Base-by-base conservation (phyloP, 2,113 vertebrate genomes). In the Dicaeum eximium region DNA sequence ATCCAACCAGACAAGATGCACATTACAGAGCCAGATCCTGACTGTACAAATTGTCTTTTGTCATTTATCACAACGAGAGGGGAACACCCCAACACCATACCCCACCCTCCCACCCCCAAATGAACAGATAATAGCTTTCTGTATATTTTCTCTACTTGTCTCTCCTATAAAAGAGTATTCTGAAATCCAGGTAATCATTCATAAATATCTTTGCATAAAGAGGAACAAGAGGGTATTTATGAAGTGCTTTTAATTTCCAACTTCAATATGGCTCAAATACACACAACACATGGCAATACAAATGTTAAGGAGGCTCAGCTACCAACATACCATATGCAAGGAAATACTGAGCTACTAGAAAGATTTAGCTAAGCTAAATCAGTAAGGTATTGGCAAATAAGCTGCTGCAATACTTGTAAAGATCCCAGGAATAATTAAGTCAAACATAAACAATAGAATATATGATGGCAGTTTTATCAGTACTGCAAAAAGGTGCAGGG, bases 71-170 rank as follows among this genome's bases (percentile, higher is more conserved):
- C 44, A 70, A 15, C 6, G 30, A 64, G 53, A 71, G 5, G 10
- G n/a, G 7, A 11, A 38, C 20, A 37, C 4, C 8, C 6, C 6
- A 28, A 66, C 10, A 45, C 24, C 16, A 30, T 0, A 0, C 12
- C 12, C 24, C 10, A 27, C 9, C 11, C 7, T 14, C 24, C 53
- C 20, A 23, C 10, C 4, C 21, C 9, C 2, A 13, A 11, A 30
- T 13, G 45, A 48, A 73, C 5, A 42, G 11, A 50, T 23, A 78
- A 37, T 9, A 51, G 25, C 10, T 79, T 73, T 84, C 23, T 67
- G 35, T 6, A 2, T 86, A 65, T 88, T 91, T 86, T 84, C 22
- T 75, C 48, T 86, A 42, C 28, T 74, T 86, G 30, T 74, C 24
- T 44, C 51, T 54, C 22, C 28, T 45, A 21, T 21, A 15, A 0